Conservation (phyloP, 2,888 invertebrate species). For the Cheilosia pagana region DNA sequence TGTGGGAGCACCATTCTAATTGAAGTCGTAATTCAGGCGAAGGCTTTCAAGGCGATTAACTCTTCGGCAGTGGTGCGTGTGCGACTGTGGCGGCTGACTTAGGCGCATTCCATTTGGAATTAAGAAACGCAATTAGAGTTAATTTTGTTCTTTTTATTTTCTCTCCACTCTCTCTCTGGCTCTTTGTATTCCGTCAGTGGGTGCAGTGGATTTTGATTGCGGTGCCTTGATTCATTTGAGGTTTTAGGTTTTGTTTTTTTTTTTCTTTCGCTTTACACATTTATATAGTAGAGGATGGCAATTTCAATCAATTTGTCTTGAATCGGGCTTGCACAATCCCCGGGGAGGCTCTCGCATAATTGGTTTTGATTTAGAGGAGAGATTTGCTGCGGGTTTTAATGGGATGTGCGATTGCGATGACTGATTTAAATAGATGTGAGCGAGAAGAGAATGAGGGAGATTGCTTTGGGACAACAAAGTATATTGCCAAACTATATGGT, state of each 20-base stretch:
- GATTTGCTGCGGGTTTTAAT: slow-evolving; percentile 52
- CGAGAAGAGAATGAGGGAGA: not conserved
- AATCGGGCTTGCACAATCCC: slow-evolving; percentile 60
- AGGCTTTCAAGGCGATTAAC: slow-evolving; percentile 45
- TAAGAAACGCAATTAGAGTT: slow-evolving; percentile 49
- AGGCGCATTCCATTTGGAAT: slow-evolving; percentile 56
- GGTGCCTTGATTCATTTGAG: slow-evolving; percentile 21
- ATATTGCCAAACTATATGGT: not conserved
- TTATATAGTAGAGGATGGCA: slow-evolving; percentile 18
- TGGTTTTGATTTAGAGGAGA: slow-evolving; percentile 61
- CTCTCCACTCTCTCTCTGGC: not conserved
- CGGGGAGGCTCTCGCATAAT: slow-evolving; percentile 47
- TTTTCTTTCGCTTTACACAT: slow-evolving; percentile 16
- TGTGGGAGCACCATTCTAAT: slow-evolving; percentile 26
- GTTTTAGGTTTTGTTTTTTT: slow-evolving; percentile 31
- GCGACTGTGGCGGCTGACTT: slow-evolving; percentile 39
- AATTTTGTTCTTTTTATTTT: slow-evolving; percentile 1
- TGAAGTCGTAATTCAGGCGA: slow-evolving; percentile 27
- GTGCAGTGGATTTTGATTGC: slow-evolving; percentile 19
- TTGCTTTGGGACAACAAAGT: not conserved
- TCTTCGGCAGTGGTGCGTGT: slow-evolving; percentile 26
- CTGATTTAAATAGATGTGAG: not conserved
- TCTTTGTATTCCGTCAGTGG: not conserved
- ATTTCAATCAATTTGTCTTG: slow-evolving; percentile 65
- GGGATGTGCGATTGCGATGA: not conserved